Conservation (phyloP, 1,140 invertebrate genomes). For the Dermatophagoides farinae region DNA sequence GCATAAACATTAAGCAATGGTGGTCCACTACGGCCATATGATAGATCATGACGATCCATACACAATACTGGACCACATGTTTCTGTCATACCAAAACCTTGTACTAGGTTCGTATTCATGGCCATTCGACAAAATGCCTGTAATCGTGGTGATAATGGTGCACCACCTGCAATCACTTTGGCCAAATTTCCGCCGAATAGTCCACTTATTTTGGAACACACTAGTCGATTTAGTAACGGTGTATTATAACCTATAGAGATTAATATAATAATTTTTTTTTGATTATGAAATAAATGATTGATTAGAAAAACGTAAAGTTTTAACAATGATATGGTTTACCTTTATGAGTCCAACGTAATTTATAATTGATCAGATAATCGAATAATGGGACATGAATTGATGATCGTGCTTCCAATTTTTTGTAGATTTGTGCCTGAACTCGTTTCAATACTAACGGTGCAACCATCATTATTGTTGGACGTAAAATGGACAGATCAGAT, state of each 20-base stretch:
- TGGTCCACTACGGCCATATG: slow-evolving; percentile 46
- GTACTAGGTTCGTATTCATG: slow-evolving; percentile 66
- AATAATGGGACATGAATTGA: slow-evolving; percentile 12
- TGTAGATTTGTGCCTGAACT: slow-evolving; percentile 18
- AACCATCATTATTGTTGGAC: slow-evolving; percentile 78
- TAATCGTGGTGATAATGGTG: slow-evolving; percentile 79
- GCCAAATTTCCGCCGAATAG: slow-evolving; percentile 1
- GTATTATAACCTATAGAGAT: slow-evolving; percentile 9
- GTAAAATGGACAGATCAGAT: slow-evolving; percentile 29
- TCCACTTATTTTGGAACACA: slow-evolving; percentile 7
- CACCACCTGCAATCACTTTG: slow-evolving; percentile 31
- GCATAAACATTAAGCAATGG: slow-evolving; percentile 69
- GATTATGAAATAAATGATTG: too few relatives aligned
- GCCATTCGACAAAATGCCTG: slow-evolving; percentile 83
- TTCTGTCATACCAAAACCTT: slow-evolving; percentile 75
- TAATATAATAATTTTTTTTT: background rate
- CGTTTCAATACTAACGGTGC: slow-evolving; percentile 41
- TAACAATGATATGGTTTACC: too few relatives aligned
- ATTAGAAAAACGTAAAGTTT: too few relatives aligned
- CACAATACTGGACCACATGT: slow-evolving; percentile 79
- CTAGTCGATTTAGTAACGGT: slow-evolving; percentile 5
- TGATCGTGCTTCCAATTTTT: background rate
- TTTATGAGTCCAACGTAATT: slow-evolving; percentile 8
- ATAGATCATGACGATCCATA: slow-evolving; percentile 41
- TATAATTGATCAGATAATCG: slow-evolving; percentile 11